Conservation (phyloP, 2,113 vertebrate genomes). For the Chaenocephalus aceratus region DNA sequence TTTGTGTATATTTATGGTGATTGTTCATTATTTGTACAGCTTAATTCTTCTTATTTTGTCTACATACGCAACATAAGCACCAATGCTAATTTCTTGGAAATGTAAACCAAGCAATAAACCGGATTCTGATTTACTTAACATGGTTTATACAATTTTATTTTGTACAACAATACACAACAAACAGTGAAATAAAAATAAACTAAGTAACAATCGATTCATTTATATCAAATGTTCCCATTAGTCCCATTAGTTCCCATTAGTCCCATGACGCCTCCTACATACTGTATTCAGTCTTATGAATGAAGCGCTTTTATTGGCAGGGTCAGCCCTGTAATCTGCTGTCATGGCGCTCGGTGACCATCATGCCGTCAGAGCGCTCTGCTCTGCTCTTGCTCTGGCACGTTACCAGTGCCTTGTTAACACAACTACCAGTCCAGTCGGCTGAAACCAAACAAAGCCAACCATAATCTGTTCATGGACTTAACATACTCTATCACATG, state of each 20-base stretch:
- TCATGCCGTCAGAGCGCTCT: not conserved
- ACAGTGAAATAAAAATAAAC: too few relatives aligned
- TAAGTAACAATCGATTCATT: too few relatives aligned
- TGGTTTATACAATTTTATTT: too few relatives aligned
- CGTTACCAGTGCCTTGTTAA: slow-evolving; percentile 4
- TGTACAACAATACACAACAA: too few relatives aligned
- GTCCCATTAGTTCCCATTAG: too few relatives aligned
- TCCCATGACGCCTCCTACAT: not conserved
- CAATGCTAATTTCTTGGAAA: too few relatives aligned
- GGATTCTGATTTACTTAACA: too few relatives aligned
- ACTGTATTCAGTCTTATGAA: slow-evolving; percentile 4
- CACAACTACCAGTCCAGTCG: not conserved
- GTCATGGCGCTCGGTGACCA: not conserved
- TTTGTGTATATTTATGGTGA: too few relatives aligned
- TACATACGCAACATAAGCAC: too few relatives aligned
- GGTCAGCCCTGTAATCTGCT: slow-evolving; percentile 6
- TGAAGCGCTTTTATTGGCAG: not conserved
- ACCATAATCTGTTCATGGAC: slow-evolving; percentile 13
- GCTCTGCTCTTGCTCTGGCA: slow-evolving; percentile 1
- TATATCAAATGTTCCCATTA: not conserved
- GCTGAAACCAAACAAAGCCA: slow-evolving; percentile 2
- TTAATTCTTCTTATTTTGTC: too few relatives aligned
- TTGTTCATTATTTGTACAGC: too few relatives aligned
- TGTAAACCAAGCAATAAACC: too few relatives aligned
- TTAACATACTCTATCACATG: not conserved